A percentile compares a stretch with the other conserved stretches of the same genome.
Evolutionary conservation across 2,113 vertebrate species (phyloP).

Genomic region (Antechinus flavipes): DNA sequence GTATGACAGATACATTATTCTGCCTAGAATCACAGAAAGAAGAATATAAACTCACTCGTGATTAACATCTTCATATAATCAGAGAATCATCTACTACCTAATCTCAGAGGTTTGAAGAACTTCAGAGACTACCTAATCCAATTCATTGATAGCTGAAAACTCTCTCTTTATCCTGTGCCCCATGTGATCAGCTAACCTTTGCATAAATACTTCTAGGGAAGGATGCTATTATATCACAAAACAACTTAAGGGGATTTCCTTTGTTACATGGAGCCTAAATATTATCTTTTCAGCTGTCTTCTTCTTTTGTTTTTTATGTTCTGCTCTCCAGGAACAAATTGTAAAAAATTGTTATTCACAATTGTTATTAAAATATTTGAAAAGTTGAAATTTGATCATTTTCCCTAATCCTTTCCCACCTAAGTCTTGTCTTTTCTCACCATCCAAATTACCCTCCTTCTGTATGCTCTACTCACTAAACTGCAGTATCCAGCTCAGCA

Average conservation of each 20-base stretch:
- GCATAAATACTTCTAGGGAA: neutral
- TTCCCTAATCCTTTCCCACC: no score
- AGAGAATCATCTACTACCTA: neutral
- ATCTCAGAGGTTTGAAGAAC: neutral
- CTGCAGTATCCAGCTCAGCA: no score
- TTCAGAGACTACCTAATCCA: no score
- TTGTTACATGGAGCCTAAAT: neutral
- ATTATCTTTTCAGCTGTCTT: neutral
- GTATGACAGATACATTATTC: neutral
- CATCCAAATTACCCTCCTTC: no score
- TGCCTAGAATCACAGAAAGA: neutral
- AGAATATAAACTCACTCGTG: neutral
- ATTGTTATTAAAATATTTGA: neutral
- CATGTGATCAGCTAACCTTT: neutral
- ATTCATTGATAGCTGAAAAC: no score
- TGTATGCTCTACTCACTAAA: no score
- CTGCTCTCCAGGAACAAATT: neutral
- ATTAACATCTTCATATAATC: neutral
- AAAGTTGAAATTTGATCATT: neutral
- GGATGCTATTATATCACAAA: neutral
- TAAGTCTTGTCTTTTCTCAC: no score
- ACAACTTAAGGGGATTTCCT: neutral
- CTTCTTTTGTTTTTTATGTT: neutral
- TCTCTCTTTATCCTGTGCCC: no score
- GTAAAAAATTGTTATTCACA: neutral